Base-by-base conservation (phyloP, 2,797 vertebrate species). In the Argyrosomus regius region DNA sequence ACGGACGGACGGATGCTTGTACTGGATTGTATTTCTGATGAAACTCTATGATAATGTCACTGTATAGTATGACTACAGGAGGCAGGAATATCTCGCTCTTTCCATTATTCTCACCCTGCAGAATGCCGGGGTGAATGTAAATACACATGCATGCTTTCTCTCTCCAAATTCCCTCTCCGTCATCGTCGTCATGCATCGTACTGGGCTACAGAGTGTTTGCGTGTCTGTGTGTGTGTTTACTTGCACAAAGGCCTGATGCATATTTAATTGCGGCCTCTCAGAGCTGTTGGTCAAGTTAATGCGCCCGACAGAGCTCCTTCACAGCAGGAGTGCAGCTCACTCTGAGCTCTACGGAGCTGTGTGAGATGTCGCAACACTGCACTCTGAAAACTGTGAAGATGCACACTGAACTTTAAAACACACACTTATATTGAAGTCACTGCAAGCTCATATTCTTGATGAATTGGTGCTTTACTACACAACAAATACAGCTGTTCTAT, bases 221-320 rank as follows among this genome's bases (percentile, higher is more conserved):
- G 28, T 52, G 48, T 57, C 49, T 35, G 35, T 22, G 48, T 66
- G 54, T 58, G 56, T 52, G 6, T 78, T 65, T 78, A 57, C 75
- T 66, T 71, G 76, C 57, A 78, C 62, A 61, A 68, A 52, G 71
- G 72, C 75, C 84, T 82, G 64, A 73, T 95, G 61, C 89, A 93
- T 93, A 87, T 93, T 93, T 94, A 89, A 94, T 87, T 77, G 64
- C 60, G 9, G 59, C 66, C 73, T 85, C 70, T 77, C 74, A 72
- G 26, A 72, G 67, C 17, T 63, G 65, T 62, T 52, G 77, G 81
- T 71, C 82, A 75, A 8, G 80, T 81, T 84, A 83, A 90, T 58
- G 81, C 80, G 56, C 28, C 14, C 39, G 28, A 50, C 58, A 67
- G 66, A 83, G 76, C 64, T 58, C 57, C 49, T 50, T 53, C 66